A percentile compares a stretch with the other conserved stretches of the same genome.
These are phyloP conservation scores for Enteromius thamalakanensis DNA, from an alignment of 2,797 vertebrate species.

Conservation along the genomic window DNA sequence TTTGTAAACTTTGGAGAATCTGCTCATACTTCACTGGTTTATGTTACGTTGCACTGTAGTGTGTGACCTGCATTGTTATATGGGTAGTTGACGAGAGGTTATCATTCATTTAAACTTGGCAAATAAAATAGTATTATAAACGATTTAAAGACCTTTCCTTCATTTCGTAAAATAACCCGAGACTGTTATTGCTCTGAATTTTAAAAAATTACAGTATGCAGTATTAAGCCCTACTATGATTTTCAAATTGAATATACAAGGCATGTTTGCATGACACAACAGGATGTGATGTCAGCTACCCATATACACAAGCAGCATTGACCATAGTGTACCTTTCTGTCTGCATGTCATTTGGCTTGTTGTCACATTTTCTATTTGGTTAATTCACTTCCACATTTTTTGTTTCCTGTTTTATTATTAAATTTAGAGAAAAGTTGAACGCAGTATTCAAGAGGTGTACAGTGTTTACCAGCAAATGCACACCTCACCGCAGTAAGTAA, in stretches of 20 bases:
- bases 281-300: constrained; percentile 29
- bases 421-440: constrained; percentile 88
- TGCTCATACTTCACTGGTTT: constrained; percentile 2
- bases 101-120: neutral
- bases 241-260: neutral
- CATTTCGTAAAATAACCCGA: neutral
- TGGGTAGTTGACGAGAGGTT: neutral
- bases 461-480: constrained; percentile 84
- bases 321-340: constrained; percentile 18
- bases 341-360: constrained; percentile 38
- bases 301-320: neutral
- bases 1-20: neutral
- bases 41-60: constrained; percentile 3
- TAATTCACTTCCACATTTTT: constrained; percentile 44
- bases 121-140: neutral
- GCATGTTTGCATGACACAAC: constrained; percentile 8
- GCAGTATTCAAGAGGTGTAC: constrained; percentile 86
- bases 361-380: constrained; percentile 46
- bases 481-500: constrained; percentile 79
- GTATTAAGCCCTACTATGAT: neutral
- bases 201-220: neutral
- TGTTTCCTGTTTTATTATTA: constrained; percentile 51
- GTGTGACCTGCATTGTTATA: neutral
- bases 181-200: neutral
- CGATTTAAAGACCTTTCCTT: neutral